Percentiles rank a stretch among this genome's conserved stretches.
Evolutionary conservation across 2,888 invertebrate genomes (phyloP).

Genomic region (Dione vanillae): DNA sequence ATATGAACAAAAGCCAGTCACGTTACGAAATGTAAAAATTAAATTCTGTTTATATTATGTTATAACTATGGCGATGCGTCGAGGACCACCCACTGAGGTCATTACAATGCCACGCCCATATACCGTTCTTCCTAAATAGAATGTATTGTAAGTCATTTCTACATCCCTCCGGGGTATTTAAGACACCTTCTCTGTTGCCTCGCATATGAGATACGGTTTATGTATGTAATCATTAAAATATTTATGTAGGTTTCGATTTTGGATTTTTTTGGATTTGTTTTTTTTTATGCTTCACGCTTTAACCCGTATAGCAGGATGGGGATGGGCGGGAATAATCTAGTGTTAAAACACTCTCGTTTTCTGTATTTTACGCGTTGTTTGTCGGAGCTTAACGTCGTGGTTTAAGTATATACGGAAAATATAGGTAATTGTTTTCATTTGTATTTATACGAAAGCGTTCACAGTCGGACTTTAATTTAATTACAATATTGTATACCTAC

Average conservation of each 20-base stretch:
- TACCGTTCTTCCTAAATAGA: constrained; percentile 70
- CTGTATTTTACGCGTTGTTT: too few relatives aligned
- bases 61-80: constrained; percentile 28
- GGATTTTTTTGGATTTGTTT: not conserved
- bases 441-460: too few relatives aligned
- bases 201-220: constrained; percentile 7
- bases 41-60: constrained; percentile 40
- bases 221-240: constrained; percentile 3
- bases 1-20: constrained; percentile 30
- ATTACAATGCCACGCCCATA: constrained; percentile 69
- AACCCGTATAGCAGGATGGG: too few relatives aligned
- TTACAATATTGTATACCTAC: too few relatives aligned
- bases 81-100: constrained; percentile 72
- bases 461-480: too few relatives aligned
- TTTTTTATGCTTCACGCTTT: too few relatives aligned
- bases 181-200: constrained; percentile 30
- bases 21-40: constrained; percentile 44
- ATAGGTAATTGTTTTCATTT: too few relatives aligned
- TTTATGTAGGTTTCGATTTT: not conserved
- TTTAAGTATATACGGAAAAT: not conserved
- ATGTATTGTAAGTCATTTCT: constrained; percentile 53
- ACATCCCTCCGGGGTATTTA: constrained; percentile 39
- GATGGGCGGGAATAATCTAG: too few relatives aligned
- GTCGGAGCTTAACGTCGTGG: too few relatives aligned
- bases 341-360: too few relatives aligned